Evolutionary conservation across 1,140 invertebrate species (phyloP), one percentile per base, ranked within the genome.

Genomic region (Sinella curviseta): DNA sequence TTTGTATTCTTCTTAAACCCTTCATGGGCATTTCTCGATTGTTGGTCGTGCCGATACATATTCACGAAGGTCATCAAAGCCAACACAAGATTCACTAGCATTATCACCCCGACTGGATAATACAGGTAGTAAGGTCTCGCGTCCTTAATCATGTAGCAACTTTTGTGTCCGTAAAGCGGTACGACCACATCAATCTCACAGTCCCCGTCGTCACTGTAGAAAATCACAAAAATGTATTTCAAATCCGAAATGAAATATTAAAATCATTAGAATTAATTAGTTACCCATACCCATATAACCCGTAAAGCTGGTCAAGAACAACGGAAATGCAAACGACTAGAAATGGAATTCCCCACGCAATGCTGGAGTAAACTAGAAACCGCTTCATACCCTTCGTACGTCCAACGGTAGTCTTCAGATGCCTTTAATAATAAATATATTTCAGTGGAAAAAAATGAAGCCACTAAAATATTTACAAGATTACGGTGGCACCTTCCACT

Each of bases 291-390:
- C 70, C 70, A 74, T 74, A 33, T 20, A 74, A 24, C 24, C 70
- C 70, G 70, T 34, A 74, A 16, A 34, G 2, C 2, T 17, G 3
- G 24, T 74, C 70, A 2, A 74, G 31, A 34, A 74, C 31, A 30
- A 74, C 70, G 31, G 30, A 74, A 26, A 74, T 33, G 2, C 4
- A 12, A 12, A 74, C 70, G 34, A 36, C 70, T 8, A 74, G 8
- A 28, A 74, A 34, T 3, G 70, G 70, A 14, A 74, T 24, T 12
- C 70, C 70, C 70, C 70, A 74, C 12, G 30, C 70, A 36, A 74
- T 26, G 4, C 4, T 12, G 2, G 14, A 17, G 70, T 74, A 74
- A 4, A 74, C 70, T 16, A 74, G 3, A 24, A 74, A 74, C 34
- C 70, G 4, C 31, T 74, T 74, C 70, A 74, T 12, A 8, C 70